Percentiles rank a stretch among this genome's conserved stretches.
phyloP scores from a whole-genome alignment of 2,113 vertebrate species.

The Campylorhamphus procurvoides region DNA sequence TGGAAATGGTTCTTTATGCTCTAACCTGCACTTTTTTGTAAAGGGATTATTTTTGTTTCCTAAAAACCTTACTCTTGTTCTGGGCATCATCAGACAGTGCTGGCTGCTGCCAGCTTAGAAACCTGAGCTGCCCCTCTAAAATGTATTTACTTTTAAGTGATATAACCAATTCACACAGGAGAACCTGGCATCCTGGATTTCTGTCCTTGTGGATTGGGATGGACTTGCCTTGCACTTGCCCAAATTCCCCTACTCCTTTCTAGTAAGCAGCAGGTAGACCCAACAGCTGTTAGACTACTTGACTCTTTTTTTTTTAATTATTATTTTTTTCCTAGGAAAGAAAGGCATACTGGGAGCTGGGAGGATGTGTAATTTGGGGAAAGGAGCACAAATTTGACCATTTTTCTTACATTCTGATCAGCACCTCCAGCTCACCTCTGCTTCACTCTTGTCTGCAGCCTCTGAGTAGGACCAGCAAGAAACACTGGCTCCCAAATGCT shows the following conservation, averaged over 20 bases:
- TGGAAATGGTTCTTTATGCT: background rate
- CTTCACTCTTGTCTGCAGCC: slow-evolving; percentile 54
- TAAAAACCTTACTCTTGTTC: background rate
- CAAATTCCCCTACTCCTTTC: background rate
- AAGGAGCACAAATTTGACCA: slow-evolving; percentile 18
- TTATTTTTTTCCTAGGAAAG: background rate
- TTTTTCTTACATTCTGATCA: slow-evolving; percentile 8
- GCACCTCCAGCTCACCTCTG: background rate
- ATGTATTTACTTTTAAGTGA: background rate
- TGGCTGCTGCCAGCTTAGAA: background rate
- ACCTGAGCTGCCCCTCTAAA: background rate
- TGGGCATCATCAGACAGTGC: background rate
- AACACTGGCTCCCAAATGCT: slow-evolving; percentile 56
- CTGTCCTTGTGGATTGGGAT: background rate
- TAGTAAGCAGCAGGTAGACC: background rate
- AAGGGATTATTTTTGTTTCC: slow-evolving; percentile 19
- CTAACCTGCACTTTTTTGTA: slow-evolving; percentile 36
- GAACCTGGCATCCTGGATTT: background rate
- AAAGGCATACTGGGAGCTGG: slow-evolving; percentile 33
- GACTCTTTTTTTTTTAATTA: background rate
- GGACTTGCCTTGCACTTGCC: slow-evolving; percentile 34
- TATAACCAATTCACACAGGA: background rate
- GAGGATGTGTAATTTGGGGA: background rate
- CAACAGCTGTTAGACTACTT: background rate
- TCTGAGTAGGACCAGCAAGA: slow-evolving; percentile 41